Evolutionary conservation across 2,113 vertebrate genomes (phyloP).

Genomic region (Gasterosteus aculeatus): DNA sequence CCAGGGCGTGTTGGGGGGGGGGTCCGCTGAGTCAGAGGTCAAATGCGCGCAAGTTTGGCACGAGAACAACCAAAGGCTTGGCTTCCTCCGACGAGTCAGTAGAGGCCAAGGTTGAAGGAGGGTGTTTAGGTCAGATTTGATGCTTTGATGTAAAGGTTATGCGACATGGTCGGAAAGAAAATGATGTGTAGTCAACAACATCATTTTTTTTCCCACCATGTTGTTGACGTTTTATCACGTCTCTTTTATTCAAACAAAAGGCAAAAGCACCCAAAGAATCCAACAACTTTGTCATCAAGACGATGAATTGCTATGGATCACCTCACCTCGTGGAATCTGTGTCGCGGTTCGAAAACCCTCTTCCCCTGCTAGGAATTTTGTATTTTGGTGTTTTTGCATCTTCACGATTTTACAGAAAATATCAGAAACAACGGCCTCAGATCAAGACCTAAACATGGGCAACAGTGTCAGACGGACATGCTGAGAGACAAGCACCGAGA

Average conservation of each 20-base stretch:
- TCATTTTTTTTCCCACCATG: too few relatives aligned
- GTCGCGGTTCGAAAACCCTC: not conserved
- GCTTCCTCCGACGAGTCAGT: constrained; percentile 28
- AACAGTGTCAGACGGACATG: constrained; percentile 1
- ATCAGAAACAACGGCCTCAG: constrained; percentile 7
- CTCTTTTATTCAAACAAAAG: not conserved
- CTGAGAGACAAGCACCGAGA: constrained; percentile 27
- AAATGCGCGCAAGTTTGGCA: constrained; percentile 46
- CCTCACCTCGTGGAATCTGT: not conserved
- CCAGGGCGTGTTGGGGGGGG: not conserved
- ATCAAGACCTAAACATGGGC: not conserved
- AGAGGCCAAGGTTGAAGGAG: not conserved
- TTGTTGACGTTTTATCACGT: not conserved
- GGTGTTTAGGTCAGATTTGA: constrained; percentile 7
- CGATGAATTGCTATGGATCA: not conserved
- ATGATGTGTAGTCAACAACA: constrained; percentile 6
- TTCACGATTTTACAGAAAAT: constrained; percentile 13
- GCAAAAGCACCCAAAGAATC: not conserved
- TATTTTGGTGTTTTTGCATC: not conserved
- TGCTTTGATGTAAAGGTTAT: constrained; percentile 25
- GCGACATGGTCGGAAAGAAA: constrained; percentile 7
- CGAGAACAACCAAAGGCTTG: constrained; percentile 50
- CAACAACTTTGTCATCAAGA: not conserved
- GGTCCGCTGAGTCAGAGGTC: constrained; percentile 69
- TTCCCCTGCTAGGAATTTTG: not conserved